Evolutionary conservation across 2,888 invertebrate genomes (phyloP), one percentile per base, ranked within the genome.

Genomic region (Gasteruption jaculator): DNA sequence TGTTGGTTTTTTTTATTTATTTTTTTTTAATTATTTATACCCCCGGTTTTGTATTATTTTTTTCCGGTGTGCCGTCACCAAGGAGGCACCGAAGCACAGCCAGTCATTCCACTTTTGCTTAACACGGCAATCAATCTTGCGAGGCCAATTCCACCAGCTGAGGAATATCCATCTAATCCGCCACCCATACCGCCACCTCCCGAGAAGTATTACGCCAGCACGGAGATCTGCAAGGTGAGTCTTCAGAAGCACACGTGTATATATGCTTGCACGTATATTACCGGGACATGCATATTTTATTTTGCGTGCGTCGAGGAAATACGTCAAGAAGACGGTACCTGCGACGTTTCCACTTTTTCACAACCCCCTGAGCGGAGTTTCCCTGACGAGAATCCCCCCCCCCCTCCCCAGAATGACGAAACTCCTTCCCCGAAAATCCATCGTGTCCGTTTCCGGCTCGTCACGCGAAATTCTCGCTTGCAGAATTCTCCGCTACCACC

Each of bases 171-270:
- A 49, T 58, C 65, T 49, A 65, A 78, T 67, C 81, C 78, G 53
- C 79, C 79, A 39, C 79, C 80, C 49, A 77, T 81, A 58, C 83
- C 83, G 46, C 84, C 83, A 43, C 81, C 82, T 29, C 78, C 80
- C 43, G 81, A 82, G 68, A 78, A 80, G 70, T 83, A 83, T 73
- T 84, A 83, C 72, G 83, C 83, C 52, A 81, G 83, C 55, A 80
- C 82, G 48, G 82, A 83, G 71, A 81, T 84, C 57, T 63, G 65
- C 48, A 67, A 68, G 68, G 68, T 68, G 53, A 64, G 67, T 56
- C 45, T 44, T 33, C 6, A n/a, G n/a, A n/a, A n/a, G n/a, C n/a
- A n/a, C n/a, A n/a, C n/a, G n/a, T n/a, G n/a, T n/a, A n/a, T n/a
- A n/a, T n/a, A n/a, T n/a, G n/a, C n/a, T n/a, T n/a, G n/a, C n/a